These are phyloP conservation scores for Idris sp. DNA, from an alignment of 1,140 invertebrate genomes.

Conservation along the genomic window DNA sequence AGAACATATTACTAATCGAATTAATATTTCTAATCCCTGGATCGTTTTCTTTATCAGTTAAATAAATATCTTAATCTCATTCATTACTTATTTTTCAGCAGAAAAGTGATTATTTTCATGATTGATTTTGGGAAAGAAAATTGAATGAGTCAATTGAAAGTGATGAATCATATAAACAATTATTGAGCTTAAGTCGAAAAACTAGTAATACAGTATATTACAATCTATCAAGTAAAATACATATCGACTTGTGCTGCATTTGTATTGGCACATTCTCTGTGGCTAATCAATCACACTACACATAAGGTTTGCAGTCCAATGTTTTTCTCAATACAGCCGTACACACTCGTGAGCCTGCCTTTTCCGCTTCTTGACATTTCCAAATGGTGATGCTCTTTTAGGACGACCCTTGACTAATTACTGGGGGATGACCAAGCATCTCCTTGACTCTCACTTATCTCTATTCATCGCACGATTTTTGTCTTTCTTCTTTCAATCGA, in stretches of 20 bases:
- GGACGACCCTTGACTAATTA: conserved; percentile 77
- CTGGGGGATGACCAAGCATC: conserved; percentile 75
- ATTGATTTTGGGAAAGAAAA: conserved; percentile 14
- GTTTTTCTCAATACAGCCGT: conserved; percentile 19
- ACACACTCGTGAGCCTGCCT: conserved; percentile 43
- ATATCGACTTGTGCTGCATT: conserved; percentile 28
- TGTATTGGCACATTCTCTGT: conserved; percentile 31
- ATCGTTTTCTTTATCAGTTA: too few species aligned
- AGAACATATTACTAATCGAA: too few species aligned
- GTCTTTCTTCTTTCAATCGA: conserved; percentile 73
- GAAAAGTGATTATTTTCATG: conserved; percentile 6
- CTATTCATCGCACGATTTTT: conserved; percentile 64
- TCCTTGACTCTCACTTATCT: conserved; percentile 74
- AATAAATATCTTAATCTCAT: conserved; percentile 5
- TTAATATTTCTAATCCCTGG: too few species aligned
- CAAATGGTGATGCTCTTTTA: conserved; percentile 47
- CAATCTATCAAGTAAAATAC: conserved; percentile 34
- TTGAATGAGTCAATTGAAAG: conserved; percentile 15
- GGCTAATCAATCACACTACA: conserved; percentile 61
- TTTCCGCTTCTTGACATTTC: conserved; percentile 62
- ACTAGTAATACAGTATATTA: conserved; percentile 37
- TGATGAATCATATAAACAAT: conserved; percentile 49
- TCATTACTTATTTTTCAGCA: too few species aligned
- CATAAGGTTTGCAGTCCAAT: conserved; percentile 29
- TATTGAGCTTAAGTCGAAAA: conserved; percentile 23